Base-by-base conservation (phyloP, 53 echinoderm and acorn worm genomes). In the Holothuria scabra region DNA sequence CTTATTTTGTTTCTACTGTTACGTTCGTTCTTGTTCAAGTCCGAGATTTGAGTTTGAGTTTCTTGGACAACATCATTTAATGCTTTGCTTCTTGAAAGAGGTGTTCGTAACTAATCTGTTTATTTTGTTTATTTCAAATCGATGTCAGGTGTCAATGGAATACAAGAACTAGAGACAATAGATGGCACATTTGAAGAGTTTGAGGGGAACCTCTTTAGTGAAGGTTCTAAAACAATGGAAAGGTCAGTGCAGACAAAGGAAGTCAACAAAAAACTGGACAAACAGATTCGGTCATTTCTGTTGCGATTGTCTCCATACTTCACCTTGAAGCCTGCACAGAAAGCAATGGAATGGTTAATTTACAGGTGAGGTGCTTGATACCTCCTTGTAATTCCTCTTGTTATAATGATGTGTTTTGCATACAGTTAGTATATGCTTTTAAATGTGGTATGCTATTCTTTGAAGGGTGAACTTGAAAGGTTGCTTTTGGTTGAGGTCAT, bases 291-390 rank as follows among this genome's bases (percentile, higher is more conserved):
- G 1, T 24, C 70, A 14, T 96, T 96, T 67, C 74, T 96, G 75
- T 60, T 93, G 13, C 79, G 81, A 12, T 44, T 92, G 60, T 93
- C 93, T 22, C 93, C 96, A 0, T 96, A 93, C 75, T 90, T 96
- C 41, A 89, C 89, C 1, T 63, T 96, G 88, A 93, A 91, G 59
- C 96, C 93, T 20, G 96, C 96, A 0, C 96, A 96, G 86, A 96
- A 93, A 84, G 91, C 96, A 12, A 60, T 93, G 19, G 96, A 96
- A 58, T 95, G 96, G 96, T 88, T 96, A 12, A 84, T 96, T 13
- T 79, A 93, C 71, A 96, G 95, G 95, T 78, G 21, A 58, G 58
- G 10, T 26, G 41, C 3, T 41, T 41, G 41, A 41, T 41, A 8
- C 2, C 41, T 93, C 24, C 11, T 52, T 52, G 52, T 0, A 35